Conservation (phyloP, 2,113 vertebrate genomes). For the human region GRCh38 chr18:62438501-62439000, state of each 20-base stretch:
- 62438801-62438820: neutral
- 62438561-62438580: no score
- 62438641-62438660: neutral
- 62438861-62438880: neutral
- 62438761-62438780: neutral
- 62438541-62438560: neutral
- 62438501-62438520: neutral
- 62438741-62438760: neutral
- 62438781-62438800: neutral
- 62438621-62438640: accelerated
- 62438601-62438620: neutral
- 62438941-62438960: accelerated
- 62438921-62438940: accelerated
- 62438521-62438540: neutral
- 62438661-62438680: neutral
- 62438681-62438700: neutral
- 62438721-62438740: neutral
- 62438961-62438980: accelerated
- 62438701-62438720: neutral
- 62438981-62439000: neutral
- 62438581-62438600: accelerated
- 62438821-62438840: neutral
- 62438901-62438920: neutral
- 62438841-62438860: neutral
- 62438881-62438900: neutral